Base-by-base conservation (phyloP, 2,113 vertebrate species). In the Pelvicachromis taeniatus region DNA sequence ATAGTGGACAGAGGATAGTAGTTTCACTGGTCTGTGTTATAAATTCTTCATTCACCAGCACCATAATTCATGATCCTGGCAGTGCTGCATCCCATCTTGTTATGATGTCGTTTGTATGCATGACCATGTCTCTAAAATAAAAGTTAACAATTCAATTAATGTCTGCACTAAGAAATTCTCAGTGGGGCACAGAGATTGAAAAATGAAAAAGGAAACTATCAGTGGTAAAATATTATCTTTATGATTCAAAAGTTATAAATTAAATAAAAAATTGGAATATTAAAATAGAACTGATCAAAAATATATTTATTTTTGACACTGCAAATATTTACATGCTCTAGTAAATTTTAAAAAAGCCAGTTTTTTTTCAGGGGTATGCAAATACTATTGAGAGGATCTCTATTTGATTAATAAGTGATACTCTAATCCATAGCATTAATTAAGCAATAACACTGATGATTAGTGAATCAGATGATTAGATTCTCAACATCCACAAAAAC, bases 81-180 rank as follows among this genome's bases (percentile, higher is more conserved):
- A 87, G 77, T 29, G 56, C 40, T 40, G 55, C n/a, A 33, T 85
- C 77, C 84, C 85, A 85, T 87, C 88, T 82, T 61, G 75, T 82
- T 82, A 87, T 9, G 61, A 45, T 42, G 80, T n/a, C 45, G 35
- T 88, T 81, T 77, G 75, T 83, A 86, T 88, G 82, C 79, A 54
- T 7, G 52, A 48, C 75, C 89, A 88, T 84, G 73, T 70, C 87
- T 88, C 91, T 93, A 89, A 88, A 94, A 95, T 56, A 87, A 87
- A 89, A 89, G 53, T 85, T 73, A 89, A 89, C 83, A 85, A 63
- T 85, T 55, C n/a, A 54, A 83, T 91, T 90, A 89, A 85, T 78
- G 33, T 77, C 53, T 13, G 59, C 48, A 48, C 23, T 84, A 83
- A 80, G 31, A 73, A 38, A 29, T 55, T 77, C 59, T 56, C 53